These are phyloP conservation scores for Lepidocolaptes lacrymiger DNA, from an alignment of 2,797 vertebrate species.

Conservation along the genomic window DNA sequence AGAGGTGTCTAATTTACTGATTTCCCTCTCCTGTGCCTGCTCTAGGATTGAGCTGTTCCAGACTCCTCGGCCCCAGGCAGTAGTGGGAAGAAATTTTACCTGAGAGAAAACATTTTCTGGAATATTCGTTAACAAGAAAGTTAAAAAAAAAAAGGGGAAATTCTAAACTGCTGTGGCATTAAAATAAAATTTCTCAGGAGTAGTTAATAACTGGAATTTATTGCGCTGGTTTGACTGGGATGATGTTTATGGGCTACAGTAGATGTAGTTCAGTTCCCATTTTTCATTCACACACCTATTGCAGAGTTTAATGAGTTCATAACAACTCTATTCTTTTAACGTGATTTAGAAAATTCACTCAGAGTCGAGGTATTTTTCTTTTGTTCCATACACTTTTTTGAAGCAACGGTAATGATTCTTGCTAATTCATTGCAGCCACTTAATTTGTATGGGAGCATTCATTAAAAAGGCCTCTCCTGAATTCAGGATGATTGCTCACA, in stretches of 20 bases:
- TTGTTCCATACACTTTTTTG: neutral
- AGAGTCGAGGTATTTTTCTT: neutral
- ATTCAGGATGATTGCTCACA: neutral
- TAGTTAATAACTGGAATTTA: neutral
- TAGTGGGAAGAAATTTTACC: neutral
- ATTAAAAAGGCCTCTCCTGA: slow-evolving; percentile 1
- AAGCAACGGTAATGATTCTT: neutral
- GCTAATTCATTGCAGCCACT: slow-evolving; percentile 3
- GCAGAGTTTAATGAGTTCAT: neutral
- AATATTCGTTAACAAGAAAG: neutral
- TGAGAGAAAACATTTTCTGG: neutral
- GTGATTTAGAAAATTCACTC: neutral
- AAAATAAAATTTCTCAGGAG: neutral
- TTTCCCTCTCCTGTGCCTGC: neutral
- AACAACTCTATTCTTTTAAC: neutral
- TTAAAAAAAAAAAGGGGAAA: neutral
- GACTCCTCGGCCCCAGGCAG: neutral
- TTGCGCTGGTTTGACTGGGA: neutral
- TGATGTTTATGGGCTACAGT: neutral
- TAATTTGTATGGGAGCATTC: neutral
- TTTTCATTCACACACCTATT: neutral
- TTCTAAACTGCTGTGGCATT: neutral
- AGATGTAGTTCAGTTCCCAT: neutral
- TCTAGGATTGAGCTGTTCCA: neutral
- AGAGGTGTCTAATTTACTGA: neutral